Evolutionary conservation across 2,888 invertebrate genomes (phyloP), one percentile per base, ranked within the genome.

Genomic region (Tenthredo livida): DNA sequence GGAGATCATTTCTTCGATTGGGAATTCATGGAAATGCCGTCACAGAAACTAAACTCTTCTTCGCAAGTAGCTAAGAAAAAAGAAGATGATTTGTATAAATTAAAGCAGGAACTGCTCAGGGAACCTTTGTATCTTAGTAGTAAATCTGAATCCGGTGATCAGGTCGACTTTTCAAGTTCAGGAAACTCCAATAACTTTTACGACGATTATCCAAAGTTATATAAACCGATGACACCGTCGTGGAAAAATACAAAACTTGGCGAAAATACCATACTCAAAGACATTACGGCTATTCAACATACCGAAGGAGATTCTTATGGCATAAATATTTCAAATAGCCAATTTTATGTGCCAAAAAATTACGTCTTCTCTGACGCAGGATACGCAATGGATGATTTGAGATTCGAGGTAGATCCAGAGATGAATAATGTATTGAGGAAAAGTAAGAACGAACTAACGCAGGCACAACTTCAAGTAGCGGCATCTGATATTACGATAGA

Each of bases 271-370:
- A 85, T 89, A 3, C 86, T 90, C 40, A 90, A 90, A 4, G 86
- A 86, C 61, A 90, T 92, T 10, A 89, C 88, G 29, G 88, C 89
- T 4, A 92, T 92, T 85, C 89, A 91, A 86, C 89, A 87, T 43
- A 67, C 73, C 1, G 89, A 89, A 5, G 82, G 86, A 47, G 88
- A 90, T 65, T 88, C 88, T 0, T 91, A 91, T 61, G 88, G 89
- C 17, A 91, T 91, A 17, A 89, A 89, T 47, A 89, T 92, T 54
- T 92, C 92, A 0, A 92, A 92, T 37, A 92, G 92, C 77, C 88
- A 89, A 82, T 92, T 92, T 87, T 92, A 91, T 47, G 92, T 92
- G 3, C 91, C 92, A 2, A 91, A 89, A 43, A 89, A 90, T 88
- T 91, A 92, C n/a, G 84, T 90, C 65, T 90, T 88, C 75, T 89